Conservation (phyloP, 2,797 vertebrate species). For the Psittacula echo region DNA sequence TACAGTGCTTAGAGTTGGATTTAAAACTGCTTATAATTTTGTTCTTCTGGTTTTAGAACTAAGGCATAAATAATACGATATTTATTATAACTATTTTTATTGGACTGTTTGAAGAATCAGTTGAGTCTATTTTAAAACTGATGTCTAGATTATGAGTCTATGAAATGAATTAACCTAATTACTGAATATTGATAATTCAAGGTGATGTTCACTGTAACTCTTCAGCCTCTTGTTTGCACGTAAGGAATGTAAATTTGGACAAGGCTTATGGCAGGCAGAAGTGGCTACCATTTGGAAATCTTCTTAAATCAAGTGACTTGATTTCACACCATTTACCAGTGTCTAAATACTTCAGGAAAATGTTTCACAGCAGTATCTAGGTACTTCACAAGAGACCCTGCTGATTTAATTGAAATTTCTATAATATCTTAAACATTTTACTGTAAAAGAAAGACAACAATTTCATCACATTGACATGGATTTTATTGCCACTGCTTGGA, state of each 20-base stretch:
- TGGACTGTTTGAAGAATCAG: background rate
- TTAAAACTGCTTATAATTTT: background rate
- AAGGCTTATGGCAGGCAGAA: background rate
- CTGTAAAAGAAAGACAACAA: background rate
- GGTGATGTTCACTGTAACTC: background rate
- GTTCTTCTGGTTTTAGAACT: background rate
- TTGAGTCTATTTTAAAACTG: background rate
- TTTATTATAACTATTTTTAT: background rate
- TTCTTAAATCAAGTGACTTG: background rate
- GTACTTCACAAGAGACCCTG: background rate
- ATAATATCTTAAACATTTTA: background rate
- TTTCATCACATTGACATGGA: background rate
- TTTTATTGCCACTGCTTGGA: background rate
- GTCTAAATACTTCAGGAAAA: background rate
- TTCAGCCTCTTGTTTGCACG: background rate
- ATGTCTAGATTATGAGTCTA: background rate
- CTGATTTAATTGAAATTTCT: slow-evolving; percentile 18
- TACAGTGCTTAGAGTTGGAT: background rate
- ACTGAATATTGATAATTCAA: background rate
- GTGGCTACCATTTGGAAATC: background rate
- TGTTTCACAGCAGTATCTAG: background rate
- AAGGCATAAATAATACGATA: background rate
- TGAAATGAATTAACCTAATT: background rate
- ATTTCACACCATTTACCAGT: background rate
- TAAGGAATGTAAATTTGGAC: background rate